Conservation (phyloP, 1,140 invertebrate species). For the Heliconius congener region DNA sequence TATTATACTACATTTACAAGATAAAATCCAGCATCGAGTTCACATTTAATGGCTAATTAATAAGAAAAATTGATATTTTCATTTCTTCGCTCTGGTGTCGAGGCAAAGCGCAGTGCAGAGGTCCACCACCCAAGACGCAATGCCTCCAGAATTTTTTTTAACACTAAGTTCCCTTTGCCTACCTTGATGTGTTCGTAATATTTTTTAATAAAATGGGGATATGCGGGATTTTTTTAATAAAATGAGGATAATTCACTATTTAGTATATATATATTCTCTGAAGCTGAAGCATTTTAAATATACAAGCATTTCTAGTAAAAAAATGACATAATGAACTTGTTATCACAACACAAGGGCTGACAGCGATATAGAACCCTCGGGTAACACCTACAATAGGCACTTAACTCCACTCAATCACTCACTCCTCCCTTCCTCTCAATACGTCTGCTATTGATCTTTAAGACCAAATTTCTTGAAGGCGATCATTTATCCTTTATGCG, state of each 20-base stretch:
- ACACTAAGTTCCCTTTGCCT: too few relatives aligned
- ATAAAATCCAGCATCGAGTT: too few relatives aligned
- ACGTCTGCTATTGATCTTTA: background rate
- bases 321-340: background rate
- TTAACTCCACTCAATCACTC: background rate
- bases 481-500: constrained; percentile 2
- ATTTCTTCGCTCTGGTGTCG: too few relatives aligned
- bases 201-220: background rate
- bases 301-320: background rate
- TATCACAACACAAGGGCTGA: background rate
- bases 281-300: background rate
- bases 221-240: background rate
- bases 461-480: background rate
- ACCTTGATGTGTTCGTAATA: background rate
- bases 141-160: too few relatives aligned
- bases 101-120: too few relatives aligned
- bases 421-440: constrained; percentile 7
- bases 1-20: too few relatives aligned
- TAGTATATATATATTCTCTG: background rate
- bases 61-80: too few relatives aligned
- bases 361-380: background rate
- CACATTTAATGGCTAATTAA: too few relatives aligned
- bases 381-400: constrained; percentile 1
- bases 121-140: too few relatives aligned
- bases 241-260: background rate